Conservation (phyloP, 2,797 vertebrate genomes). For the Sphenopsis melanotis region DNA sequence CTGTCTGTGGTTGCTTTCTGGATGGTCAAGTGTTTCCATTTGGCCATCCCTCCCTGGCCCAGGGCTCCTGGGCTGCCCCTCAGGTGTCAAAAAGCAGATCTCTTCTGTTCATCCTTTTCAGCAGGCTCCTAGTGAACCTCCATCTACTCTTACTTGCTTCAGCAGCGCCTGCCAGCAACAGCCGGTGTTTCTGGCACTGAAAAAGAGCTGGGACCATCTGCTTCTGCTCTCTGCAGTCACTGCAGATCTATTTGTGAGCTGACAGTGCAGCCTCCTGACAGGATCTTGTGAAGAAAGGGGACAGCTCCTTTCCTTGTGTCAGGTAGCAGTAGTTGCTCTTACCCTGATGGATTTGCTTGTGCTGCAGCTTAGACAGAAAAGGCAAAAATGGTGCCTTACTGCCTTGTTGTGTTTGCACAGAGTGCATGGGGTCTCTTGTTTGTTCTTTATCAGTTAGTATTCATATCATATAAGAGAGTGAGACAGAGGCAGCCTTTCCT, state of each 20-base stretch:
- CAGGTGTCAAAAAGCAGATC: background rate
- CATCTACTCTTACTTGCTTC: background rate
- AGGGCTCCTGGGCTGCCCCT: background rate
- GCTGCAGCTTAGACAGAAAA: background rate
- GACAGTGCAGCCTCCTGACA: background rate
- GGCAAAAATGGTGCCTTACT: background rate
- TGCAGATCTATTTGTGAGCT: background rate
- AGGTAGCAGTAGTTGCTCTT: background rate
- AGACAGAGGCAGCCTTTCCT: background rate
- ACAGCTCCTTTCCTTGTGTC: background rate
- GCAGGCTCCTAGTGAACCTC: background rate
- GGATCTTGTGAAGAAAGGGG: background rate
- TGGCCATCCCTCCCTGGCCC: background rate
- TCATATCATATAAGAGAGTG: fast-evolving
- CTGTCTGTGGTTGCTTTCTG: background rate
- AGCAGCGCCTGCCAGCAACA: background rate
- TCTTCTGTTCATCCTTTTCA: background rate
- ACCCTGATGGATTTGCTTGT: background rate
- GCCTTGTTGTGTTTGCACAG: background rate
- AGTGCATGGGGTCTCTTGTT: background rate
- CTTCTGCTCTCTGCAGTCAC: background rate
- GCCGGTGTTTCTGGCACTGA: background rate
- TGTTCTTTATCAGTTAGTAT: background rate
- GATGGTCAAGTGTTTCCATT: background rate
- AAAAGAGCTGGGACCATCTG: constrained; percentile 22